Conservation (phyloP, 1,140 invertebrate genomes). For the Nomia melanderi region DNA sequence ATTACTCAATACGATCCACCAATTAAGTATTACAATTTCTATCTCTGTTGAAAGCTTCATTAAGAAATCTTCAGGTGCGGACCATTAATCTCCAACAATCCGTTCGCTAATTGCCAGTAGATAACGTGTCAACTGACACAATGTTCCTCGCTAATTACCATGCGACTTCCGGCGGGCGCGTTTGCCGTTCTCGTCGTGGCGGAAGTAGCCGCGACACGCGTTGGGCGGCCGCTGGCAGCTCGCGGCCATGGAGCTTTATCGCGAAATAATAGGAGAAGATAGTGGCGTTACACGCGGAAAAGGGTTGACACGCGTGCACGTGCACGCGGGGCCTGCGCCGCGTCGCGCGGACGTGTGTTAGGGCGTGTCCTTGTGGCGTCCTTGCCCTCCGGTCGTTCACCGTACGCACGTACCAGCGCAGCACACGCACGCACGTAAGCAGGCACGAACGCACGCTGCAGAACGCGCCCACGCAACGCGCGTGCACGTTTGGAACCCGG, state of each 20-base stretch:
- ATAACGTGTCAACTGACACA: not conserved
- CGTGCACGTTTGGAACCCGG: slow-evolving; percentile 64
- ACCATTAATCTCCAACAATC: not conserved
- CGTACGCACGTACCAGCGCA: slow-evolving; percentile 69
- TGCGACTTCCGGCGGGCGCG: slow-evolving; percentile 11
- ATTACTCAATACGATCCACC: too few species aligned
- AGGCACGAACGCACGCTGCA: slow-evolving; percentile 49
- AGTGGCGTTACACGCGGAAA: slow-evolving; percentile 6
- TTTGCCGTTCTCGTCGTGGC: not conserved
- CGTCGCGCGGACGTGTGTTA: slow-evolving; percentile 46
- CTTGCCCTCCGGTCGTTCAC: slow-evolving; percentile 79
- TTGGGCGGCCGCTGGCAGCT: too few species aligned
- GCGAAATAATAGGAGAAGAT: too few species aligned
- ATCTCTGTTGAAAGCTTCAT: too few species aligned
- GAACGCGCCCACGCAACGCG: slow-evolving; percentile 59
- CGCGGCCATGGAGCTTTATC: too few species aligned
- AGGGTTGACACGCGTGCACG: slow-evolving; percentile 39
- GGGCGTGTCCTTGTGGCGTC: slow-evolving; percentile 79
- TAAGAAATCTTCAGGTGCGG: too few species aligned
- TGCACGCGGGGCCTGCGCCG: too few species aligned
- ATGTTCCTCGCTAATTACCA: slow-evolving; percentile 14
- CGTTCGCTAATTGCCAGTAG: too few species aligned
- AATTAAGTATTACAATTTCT: too few species aligned
- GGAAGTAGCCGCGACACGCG: too few species aligned
- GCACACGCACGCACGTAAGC: slow-evolving; percentile 27